These are phyloP conservation scores for Chrysogorgia sp. DNA, from an alignment of 92 coral and sea anemone genomes.

Conservation along the genomic window DNA sequence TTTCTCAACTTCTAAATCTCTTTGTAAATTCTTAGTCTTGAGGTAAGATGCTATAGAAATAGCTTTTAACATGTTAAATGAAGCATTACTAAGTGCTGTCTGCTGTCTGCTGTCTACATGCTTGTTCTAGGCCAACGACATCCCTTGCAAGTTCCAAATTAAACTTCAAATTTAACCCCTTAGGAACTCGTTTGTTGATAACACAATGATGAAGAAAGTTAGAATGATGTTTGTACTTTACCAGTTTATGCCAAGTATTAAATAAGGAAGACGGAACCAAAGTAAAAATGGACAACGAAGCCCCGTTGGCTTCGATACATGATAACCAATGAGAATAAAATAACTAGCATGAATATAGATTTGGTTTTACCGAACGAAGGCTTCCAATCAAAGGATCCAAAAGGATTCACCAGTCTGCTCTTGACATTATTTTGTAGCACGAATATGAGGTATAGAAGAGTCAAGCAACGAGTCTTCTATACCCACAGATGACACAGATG, in stretches of 20 bases:
- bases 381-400: too few relatives aligned
- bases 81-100: slow-evolving; percentile 8
- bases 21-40: slow-evolving; percentile 29
- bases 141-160: slow-evolving; percentile 36
- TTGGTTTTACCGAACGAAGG: too few relatives aligned
- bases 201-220: slow-evolving; percentile 24
- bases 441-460: too few relatives aligned
- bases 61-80: slow-evolving; percentile 17
- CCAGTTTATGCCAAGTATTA: slow-evolving; percentile 30
- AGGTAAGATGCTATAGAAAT: slow-evolving; percentile 4
- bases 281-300: slow-evolving; percentile 8
- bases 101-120: slow-evolving; percentile 2
- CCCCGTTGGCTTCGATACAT: too few relatives aligned
- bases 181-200: neutral
- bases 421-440: too few relatives aligned
- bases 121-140: neutral
- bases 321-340: too few relatives aligned
- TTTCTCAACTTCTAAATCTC: slow-evolving; percentile 23
- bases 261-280: neutral
- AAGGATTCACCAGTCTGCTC: too few relatives aligned
- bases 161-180: slow-evolving; percentile 14
- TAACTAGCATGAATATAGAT: too few relatives aligned
- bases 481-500: too few relatives aligned
- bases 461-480: too few relatives aligned
- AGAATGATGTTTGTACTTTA: slow-evolving; percentile 25